Conservation (phyloP, 2,113 vertebrate genomes). For the rabbit (Oryctolagus cuniculus) region mOryCun1.1 NC_091440.1:59468501-59469000, state of each 20-base stretch:
- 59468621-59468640: not conserved
- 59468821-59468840: constrained; percentile 14
- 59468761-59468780: not conserved
- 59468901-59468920: constrained; percentile 19
- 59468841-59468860: not conserved
- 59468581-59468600: not conserved
- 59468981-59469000: not conserved
- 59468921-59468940: not conserved
- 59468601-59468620: not conserved
- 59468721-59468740: not conserved
- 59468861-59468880: not conserved
- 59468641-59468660: not conserved
- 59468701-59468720: not conserved
- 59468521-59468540: not conserved
- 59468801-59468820: not conserved
- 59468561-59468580: not conserved
- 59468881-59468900: not conserved
- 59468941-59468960: not conserved
- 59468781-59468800: not conserved
- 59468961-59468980: not conserved
- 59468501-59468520: not conserved
- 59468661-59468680: constrained; percentile 19
- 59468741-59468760: not conserved
- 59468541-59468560: not conserved
- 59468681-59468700: not conserved